Evolutionary conservation across 2,888 invertebrate species (phyloP).

Genomic region (Brachypalpus laphriformis): DNA sequence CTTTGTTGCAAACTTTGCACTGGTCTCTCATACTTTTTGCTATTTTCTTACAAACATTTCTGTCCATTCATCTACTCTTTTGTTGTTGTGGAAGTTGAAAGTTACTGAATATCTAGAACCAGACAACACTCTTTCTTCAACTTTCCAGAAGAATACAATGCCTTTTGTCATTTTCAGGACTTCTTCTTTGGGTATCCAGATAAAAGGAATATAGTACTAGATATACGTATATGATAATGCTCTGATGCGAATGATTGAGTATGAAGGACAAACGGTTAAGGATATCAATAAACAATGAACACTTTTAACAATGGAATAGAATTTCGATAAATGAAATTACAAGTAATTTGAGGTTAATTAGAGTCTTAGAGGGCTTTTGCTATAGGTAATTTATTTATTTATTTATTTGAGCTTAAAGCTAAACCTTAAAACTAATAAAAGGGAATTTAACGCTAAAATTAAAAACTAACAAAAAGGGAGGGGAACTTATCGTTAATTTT

Average conservation of each 20-base stretch:
- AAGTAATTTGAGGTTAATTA: background rate
- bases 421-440: too few relatives aligned
- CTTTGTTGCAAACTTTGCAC: conserved; percentile 24
- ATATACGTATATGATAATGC: background rate
- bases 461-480: too few relatives aligned
- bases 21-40: background rate
- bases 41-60: conserved; percentile 11
- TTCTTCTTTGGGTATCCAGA: background rate
- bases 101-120: background rate
- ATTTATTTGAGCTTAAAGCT: too few relatives aligned
- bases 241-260: conserved; percentile 6
- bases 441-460: too few relatives aligned
- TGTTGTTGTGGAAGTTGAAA: too few relatives aligned
- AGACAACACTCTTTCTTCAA: background rate
- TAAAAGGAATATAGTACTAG: background rate
- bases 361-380: background rate
- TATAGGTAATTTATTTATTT: too few relatives aligned
- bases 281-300: background rate
- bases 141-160: conserved; percentile 2
- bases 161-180: background rate
- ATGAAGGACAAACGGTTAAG: background rate
- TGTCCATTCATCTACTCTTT: background rate
- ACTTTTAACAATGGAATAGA: background rate
- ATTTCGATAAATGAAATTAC: background rate
- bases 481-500: too few relatives aligned